Percentiles rank a stretch among this genome's conserved stretches.
Evolutionary conservation across 2,888 invertebrate species (phyloP).

Genomic region (Amphipoea oculea): DNA sequence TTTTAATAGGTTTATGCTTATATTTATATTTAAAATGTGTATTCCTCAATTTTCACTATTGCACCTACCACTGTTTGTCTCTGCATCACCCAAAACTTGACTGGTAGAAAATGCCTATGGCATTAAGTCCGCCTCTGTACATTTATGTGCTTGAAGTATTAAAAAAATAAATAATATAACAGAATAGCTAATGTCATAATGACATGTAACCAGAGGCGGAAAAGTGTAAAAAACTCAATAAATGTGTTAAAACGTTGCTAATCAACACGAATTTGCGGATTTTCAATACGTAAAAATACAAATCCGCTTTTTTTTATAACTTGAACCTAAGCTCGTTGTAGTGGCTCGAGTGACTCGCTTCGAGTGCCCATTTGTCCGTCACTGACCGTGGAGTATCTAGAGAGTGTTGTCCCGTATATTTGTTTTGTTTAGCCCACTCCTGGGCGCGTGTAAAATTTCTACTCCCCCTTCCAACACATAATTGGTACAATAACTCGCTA

Average conservation of each 20-base stretch:
- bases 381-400: conserved; percentile 79
- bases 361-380: conserved; percentile 87
- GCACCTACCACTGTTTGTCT: no score
- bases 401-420: conserved; percentile 77
- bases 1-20: no score
- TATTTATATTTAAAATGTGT: no score
- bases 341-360: conserved; percentile 81
- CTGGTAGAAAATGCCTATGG: no score
- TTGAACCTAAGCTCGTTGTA: conserved; percentile 67
- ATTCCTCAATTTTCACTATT: no score
- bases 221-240: not conserved
- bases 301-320: conserved; percentile 40
- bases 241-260: not conserved
- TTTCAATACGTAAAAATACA: not conserved
- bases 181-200: not conserved
- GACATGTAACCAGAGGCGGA: not conserved
- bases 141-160: no score
- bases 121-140: no score
- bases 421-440: conserved; percentile 76
- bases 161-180: no score
- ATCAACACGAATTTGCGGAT: not conserved
- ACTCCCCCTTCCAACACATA: conserved; percentile 45
- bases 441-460: conserved; percentile 53
- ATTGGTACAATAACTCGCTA: conserved; percentile 53
- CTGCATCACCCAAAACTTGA: no score